Evolutionary conservation across 2,888 invertebrate species (phyloP).

Genomic region (Labia minor): DNA sequence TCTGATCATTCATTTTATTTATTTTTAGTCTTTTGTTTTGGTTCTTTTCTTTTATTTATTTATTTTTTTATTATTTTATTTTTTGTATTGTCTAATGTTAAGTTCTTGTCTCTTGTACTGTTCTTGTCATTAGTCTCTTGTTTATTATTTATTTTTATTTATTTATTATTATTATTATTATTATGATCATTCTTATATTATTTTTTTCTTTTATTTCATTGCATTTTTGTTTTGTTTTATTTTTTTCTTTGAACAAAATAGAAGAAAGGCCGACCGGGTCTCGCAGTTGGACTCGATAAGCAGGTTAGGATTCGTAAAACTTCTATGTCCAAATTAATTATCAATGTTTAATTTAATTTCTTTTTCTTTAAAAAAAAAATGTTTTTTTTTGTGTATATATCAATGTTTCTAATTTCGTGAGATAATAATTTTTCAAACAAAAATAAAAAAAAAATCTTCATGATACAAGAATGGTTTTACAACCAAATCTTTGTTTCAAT

Average conservation of each 20-base stretch:
- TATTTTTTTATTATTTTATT: conserved; percentile 17
- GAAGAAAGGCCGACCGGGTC: conserved; percentile 33
- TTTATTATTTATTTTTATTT: conserved; percentile 21
- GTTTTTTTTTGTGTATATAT: conserved; percentile 14
- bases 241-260: conserved; percentile 28
- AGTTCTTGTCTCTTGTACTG: conserved; percentile 18
- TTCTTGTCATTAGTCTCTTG: conserved; percentile 21
- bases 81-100: conserved; percentile 19
- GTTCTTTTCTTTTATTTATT: neutral
- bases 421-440: no score
- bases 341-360: conserved; percentile 13
- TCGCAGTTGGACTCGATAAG: conserved; percentile 29
- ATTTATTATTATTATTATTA: conserved; percentile 22
- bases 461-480: no score
- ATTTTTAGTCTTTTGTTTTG: no score
- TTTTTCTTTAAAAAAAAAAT: conserved; percentile 15
- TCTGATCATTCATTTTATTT: no score
- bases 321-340: no score
- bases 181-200: no score
- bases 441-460: no score
- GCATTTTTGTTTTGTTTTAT: conserved; percentile 23
- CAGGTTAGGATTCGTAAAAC: conserved; percentile 30
- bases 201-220: conserved; percentile 23
- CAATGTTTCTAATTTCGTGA: conserved; percentile 8
- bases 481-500: no score